Evolutionary conservation across 2,113 vertebrate genomes (phyloP).

Genomic region (Phylloscopus trochiloides): DNA sequence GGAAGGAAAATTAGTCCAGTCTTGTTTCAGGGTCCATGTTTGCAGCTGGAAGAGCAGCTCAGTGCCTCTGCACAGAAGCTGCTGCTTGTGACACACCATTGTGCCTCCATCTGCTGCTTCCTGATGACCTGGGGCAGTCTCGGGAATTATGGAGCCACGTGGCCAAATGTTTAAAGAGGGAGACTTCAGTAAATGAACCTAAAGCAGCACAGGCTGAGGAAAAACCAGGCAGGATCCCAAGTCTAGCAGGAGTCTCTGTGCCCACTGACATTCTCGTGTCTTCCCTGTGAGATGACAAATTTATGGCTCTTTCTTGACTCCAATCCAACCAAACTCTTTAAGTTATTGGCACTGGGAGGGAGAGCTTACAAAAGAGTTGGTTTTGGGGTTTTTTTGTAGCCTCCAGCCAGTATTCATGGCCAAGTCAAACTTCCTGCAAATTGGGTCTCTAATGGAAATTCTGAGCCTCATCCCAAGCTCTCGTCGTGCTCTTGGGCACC

Average conservation of each 20-base stretch:
- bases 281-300: background rate
- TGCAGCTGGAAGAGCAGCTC: background rate
- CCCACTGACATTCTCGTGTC: background rate
- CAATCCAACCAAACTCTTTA: background rate
- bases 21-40: background rate
- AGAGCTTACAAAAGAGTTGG: background rate
- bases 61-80: background rate
- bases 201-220: background rate
- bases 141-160: background rate
- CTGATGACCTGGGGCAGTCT: background rate
- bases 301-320: conserved; percentile 13
- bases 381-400: background rate
- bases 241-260: background rate
- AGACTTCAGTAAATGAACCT: background rate
- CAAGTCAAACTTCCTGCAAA: conserved; percentile 51
- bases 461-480: conserved; percentile 3
- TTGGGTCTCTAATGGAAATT: conserved; percentile 34
- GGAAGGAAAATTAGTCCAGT: background rate
- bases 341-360: background rate
- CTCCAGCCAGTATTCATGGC: background rate
- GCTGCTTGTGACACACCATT: background rate
- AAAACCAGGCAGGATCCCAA: conserved; percentile 2
- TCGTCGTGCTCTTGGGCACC: background rate
- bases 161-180: background rate
- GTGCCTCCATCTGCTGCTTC: background rate